phyloP scores from a whole-genome alignment of 2,888 invertebrate genomes.

The Odontomyia ornata region DNA sequence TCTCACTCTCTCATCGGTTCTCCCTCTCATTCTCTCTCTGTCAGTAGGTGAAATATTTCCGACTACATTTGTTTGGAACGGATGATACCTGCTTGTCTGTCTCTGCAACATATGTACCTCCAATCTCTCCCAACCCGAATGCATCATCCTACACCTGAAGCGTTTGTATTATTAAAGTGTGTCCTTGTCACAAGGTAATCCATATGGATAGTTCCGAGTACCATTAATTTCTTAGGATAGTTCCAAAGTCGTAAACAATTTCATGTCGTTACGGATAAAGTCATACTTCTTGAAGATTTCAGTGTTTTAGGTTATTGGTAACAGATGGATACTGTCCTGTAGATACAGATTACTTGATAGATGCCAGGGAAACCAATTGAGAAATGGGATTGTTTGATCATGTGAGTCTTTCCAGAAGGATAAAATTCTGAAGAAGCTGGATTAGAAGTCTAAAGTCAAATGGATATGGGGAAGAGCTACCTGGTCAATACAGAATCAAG shows the following conservation, averaged over 20 bases:
- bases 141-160: too few species aligned
- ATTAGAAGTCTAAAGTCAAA: too few species aligned
- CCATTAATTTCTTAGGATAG: conserved; percentile 29
- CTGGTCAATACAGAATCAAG: too few species aligned
- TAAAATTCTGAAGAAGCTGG: too few species aligned
- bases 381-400: too few species aligned
- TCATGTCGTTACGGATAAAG: conserved; percentile 23
- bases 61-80: background rate
- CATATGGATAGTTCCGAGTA: conserved; percentile 28
- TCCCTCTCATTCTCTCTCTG: background rate
- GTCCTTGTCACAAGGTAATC: conserved; percentile 25
- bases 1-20: background rate
- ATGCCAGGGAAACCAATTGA: too few species aligned
- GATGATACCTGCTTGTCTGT: background rate
- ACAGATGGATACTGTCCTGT: too few species aligned
- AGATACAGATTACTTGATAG: too few species aligned
- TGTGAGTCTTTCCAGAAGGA: too few species aligned
- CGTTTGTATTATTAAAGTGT: conserved; percentile 5
- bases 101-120: background rate
- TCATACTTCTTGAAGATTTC: conserved; percentile 25
- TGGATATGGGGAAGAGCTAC: too few species aligned
- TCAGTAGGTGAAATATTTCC: background rate
- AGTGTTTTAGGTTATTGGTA: background rate
- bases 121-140: background rate
- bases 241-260: conserved; percentile 31